Percentiles rank a stretch among this genome's conserved stretches.
Conservation (phyloP, 2,888 invertebrate genomes). For the Pimpla rufipes region DNA sequence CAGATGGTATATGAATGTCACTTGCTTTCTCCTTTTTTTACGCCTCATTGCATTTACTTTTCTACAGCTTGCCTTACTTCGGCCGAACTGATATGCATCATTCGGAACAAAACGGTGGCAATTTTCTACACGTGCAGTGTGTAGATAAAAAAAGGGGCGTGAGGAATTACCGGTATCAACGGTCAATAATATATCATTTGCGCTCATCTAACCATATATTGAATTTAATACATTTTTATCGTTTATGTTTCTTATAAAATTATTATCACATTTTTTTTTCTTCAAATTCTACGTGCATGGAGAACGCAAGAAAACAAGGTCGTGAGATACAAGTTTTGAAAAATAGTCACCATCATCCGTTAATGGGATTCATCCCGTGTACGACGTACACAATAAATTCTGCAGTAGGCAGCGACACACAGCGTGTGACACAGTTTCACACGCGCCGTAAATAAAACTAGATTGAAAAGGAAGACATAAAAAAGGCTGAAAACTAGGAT, state of each 20-base stretch:
- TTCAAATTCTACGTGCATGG: too few species aligned
- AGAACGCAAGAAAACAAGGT: too few species aligned
- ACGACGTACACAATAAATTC: too few species aligned
- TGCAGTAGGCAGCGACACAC: not conserved
- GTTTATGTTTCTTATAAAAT: too few species aligned
- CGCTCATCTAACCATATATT: too few species aligned
- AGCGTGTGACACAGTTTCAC: not conserved
- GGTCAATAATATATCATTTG: not conserved
- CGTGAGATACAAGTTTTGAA: too few species aligned
- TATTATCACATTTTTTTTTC: too few species aligned
- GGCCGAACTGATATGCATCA: not conserved
- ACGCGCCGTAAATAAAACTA: not conserved
- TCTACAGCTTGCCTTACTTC: not conserved
- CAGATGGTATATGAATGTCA: not conserved
- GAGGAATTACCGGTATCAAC: not conserved
- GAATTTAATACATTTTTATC: too few species aligned
- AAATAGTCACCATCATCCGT: too few species aligned
- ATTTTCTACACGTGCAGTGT: too few species aligned
- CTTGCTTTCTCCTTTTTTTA: conserved; percentile 29
- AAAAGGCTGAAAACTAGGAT: not conserved
- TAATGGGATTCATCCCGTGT: too few species aligned
- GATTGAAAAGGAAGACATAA: not conserved
- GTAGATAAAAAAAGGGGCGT: not conserved
- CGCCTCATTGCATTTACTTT: not conserved
- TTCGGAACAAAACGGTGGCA: not conserved